Evolutionary conservation across 2,113 vertebrate species (phyloP), one percentile per base, ranked within the genome.

Genomic region (Terrapene triunguis): DNA sequence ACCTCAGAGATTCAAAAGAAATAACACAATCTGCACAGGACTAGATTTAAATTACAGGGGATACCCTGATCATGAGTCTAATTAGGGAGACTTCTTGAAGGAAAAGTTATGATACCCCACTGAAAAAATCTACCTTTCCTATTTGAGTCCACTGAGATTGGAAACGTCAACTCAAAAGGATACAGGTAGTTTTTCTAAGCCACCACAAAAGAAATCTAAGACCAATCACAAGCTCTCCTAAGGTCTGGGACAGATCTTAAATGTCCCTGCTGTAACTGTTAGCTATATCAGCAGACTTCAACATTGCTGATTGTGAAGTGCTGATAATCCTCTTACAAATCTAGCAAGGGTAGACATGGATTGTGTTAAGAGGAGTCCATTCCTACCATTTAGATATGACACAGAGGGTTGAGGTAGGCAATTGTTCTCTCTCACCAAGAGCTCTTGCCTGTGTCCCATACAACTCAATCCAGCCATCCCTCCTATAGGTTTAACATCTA

Each of bases 271-370:
- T 24, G 25, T 8, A 51, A 55, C 3, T 76, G 69, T 50, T 13
- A 27, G 89, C 62, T 85, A 6, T 24, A 76, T 76, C 38, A 76
- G 10, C 72, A 44, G 38, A 10, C 24, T 76, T 44, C 72, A 42
- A 78, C 0, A 0, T 29, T 82, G 76, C 6, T 19, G 53, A 87
- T 84, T 2, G 76, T 65, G 69, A 82, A 19, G 5, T 6, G 5
- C n/a, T 87, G 8, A 57, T 92, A 96, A 89, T 21, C 4, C 14
- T 79, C 17, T 42, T 69, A 0, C 25, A 82, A 51, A 4, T 21
- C 47, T 85, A 50, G 32, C 47, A 87, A 82, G 13, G 88, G 27
- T 55, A 82, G 55, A 80, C 22, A 17, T 24, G 48, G 84, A 90
- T n/a, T 84, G 19, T 35, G 57, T 82, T 42, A 82, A 94, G 62